A percentile compares a stretch with the other conserved stretches of the same genome.
phyloP scores from a whole-genome alignment of 2,888 invertebrate species.

The Pristionchus exspectatus region DNA sequence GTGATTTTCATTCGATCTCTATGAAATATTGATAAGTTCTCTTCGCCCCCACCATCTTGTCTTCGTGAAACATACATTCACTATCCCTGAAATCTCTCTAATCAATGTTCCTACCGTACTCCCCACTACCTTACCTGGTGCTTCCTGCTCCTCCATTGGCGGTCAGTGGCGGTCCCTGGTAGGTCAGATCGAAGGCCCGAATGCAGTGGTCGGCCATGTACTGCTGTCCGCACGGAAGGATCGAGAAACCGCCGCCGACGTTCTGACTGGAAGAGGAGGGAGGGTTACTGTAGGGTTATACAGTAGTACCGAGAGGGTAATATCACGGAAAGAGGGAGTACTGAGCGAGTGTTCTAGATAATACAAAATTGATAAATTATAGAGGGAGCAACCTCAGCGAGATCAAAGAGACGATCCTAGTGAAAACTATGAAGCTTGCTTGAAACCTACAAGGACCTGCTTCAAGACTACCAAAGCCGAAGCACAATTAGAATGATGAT shows the following conservation, averaged over 20 bases:
- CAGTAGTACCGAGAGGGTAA: not conserved
- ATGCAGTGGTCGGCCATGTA: conserved; percentile 53
- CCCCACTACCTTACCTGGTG: not conserved
- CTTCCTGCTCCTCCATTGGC: not conserved
- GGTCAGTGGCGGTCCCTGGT: not conserved
- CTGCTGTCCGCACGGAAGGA: conserved; percentile 3
- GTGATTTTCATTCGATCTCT: too few relatives aligned
- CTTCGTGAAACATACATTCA: not conserved
- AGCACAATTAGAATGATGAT: not conserved
- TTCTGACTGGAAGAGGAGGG: not conserved
- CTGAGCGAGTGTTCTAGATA: too few relatives aligned
- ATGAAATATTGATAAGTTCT: too few relatives aligned
- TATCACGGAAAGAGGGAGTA: not conserved
- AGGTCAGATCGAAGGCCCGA: conserved; percentile 33
- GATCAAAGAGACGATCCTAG: too few relatives aligned
- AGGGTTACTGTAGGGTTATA: not conserved
- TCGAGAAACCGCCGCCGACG: conserved; percentile 27
- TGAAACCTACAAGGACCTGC: too few relatives aligned
- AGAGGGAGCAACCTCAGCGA: too few relatives aligned
- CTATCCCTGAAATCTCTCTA: not conserved
- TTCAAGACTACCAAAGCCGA: too few relatives aligned
- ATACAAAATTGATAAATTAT: too few relatives aligned
- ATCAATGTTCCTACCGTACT: not conserved
- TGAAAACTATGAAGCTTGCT: too few relatives aligned
- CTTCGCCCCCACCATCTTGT: too few relatives aligned